Evolutionary conservation across 2,888 invertebrate species (phyloP).

Genomic region (Leucophenga maculata): DNA sequence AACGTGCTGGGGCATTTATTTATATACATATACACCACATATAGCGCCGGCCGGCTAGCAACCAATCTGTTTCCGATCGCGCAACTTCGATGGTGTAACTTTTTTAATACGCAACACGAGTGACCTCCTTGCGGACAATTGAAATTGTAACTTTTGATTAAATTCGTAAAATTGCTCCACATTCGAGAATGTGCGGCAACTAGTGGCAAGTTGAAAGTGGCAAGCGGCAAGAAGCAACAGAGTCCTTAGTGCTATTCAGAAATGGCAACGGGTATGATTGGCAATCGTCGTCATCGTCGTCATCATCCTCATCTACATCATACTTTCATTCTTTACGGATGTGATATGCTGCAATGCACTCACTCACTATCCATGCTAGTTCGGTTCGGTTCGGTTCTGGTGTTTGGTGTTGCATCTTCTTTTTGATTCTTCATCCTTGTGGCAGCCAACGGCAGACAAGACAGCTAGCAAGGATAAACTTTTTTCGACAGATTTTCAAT

Average conservation of each 20-base stretch:
- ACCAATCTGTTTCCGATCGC: too few species aligned
- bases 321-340: background rate
- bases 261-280: constrained; percentile 12
- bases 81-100: constrained; percentile 39
- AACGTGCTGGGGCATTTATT: too few species aligned
- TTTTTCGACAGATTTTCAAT: constrained; percentile 59
- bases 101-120: constrained; percentile 64
- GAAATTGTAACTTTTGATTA: constrained; percentile 68
- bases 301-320: background rate
- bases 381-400: background rate
- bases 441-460: background rate
- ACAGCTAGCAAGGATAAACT: constrained; percentile 53
- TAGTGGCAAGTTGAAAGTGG: constrained; percentile 13
- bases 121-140: constrained; percentile 67
- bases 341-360: background rate
- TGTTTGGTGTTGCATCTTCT: background rate
- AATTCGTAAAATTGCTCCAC: constrained; percentile 62
- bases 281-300: background rate
- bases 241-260: too few species aligned
- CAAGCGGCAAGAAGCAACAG: background rate
- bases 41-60: too few species aligned
- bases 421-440: background rate
- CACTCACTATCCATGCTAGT: background rate
- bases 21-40: too few species aligned
- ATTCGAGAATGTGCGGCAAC: constrained; percentile 28